Percentiles rank a stretch among this genome's conserved stretches.
Conservation (phyloP, 2,888 invertebrate species). For the Antitype chi region DNA sequence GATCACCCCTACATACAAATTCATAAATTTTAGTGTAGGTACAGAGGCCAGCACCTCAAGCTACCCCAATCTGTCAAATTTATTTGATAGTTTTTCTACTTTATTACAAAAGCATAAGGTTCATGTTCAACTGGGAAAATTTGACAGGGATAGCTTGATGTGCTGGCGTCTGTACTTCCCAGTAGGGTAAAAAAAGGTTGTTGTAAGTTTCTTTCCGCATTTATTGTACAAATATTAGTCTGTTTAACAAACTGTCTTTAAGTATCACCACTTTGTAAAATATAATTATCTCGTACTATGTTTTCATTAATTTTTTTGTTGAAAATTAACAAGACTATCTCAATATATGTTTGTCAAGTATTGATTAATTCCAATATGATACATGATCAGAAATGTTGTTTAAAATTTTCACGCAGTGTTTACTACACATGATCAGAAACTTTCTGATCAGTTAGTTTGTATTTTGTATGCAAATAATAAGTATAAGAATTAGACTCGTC, state of each 20-base stretch:
- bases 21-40: too few species aligned
- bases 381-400: slow-evolving; percentile 7
- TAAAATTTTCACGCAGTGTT: slow-evolving; percentile 19
- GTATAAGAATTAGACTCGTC: slow-evolving; percentile 32
- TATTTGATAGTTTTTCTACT: too few species aligned
- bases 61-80: too few species aligned
- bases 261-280: slow-evolving; percentile 41
- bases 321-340: slow-evolving; percentile 21
- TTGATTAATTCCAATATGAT: slow-evolving; percentile 10
- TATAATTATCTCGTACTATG: slow-evolving; percentile 45
- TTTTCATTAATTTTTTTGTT: slow-evolving; percentile 41
- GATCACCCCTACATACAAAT: too few species aligned
- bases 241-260: slow-evolving; percentile 19
- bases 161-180: too few species aligned
- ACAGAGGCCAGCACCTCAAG: too few species aligned
- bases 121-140: too few species aligned
- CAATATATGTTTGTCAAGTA: slow-evolving; percentile 37
- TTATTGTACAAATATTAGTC: slow-evolving; percentile 1
- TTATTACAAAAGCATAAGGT: too few species aligned
- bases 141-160: too few species aligned
- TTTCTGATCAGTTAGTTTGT: slow-evolving; percentile 21
- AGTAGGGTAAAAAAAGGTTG: background rate
- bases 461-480: slow-evolving; percentile 31
- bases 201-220: slow-evolving; percentile 5
- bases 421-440: slow-evolving; percentile 5